Evolutionary conservation across 1,140 invertebrate genomes (phyloP).

Genomic region (Megalopta genalis): DNA sequence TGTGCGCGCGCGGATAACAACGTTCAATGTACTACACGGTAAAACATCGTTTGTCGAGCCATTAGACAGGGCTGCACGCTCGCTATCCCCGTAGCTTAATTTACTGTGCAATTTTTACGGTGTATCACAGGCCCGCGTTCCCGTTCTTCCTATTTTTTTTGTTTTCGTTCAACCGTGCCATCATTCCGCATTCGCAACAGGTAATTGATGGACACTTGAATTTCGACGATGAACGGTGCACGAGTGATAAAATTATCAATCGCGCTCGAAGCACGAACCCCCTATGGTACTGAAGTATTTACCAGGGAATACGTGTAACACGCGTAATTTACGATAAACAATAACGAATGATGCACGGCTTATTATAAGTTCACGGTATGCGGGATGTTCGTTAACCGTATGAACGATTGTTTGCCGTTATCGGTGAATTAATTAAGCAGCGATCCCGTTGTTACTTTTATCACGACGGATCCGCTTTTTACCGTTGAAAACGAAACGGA

Average conservation of each 20-base stretch:
- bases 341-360: neutral
- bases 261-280: slow-evolving; percentile 16
- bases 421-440: neutral
- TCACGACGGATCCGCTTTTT: neutral
- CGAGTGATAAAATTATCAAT: slow-evolving; percentile 49
- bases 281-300: slow-evolving; percentile 41
- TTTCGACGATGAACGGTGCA: slow-evolving; percentile 40
- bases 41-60: slow-evolving; percentile 61
- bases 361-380: neutral
- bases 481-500: neutral
- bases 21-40: slow-evolving; percentile 44
- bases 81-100: slow-evolving; percentile 61
- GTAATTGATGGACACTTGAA: slow-evolving; percentile 39
- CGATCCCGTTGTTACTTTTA: neutral
- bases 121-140: neutral
- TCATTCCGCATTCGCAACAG: slow-evolving; percentile 11
- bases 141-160: neutral
- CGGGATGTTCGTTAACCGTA: neutral
- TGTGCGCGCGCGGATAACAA: slow-evolving; percentile 33
- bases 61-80: slow-evolving; percentile 47
- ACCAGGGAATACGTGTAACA: slow-evolving; percentile 26
- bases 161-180: neutral
- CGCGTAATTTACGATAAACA: neutral
- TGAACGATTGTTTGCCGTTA: neutral
- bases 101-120: slow-evolving; percentile 59